phyloP scores from a whole-genome alignment of 1,140 invertebrate genomes.

The Riptortus pedestris region DNA sequence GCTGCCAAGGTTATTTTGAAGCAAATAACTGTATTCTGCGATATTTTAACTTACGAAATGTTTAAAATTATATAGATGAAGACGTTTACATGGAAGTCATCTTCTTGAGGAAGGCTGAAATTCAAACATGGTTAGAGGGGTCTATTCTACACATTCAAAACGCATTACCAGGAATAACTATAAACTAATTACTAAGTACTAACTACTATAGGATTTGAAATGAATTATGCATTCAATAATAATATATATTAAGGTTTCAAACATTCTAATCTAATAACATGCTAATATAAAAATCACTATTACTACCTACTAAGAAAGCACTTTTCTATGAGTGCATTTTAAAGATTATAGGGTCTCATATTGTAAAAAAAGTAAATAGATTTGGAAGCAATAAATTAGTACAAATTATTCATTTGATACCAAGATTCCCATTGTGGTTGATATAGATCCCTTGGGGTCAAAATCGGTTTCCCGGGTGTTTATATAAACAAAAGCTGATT shows the following conservation, averaged over 20 bases:
- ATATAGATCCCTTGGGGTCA: no score
- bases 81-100: conserved; percentile 37
- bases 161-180: background rate
- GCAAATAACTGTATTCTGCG: background rate
- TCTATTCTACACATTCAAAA: conserved; percentile 27
- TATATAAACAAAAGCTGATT: no score
- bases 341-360: no score
- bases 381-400: no score
- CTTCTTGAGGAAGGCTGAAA: conserved; percentile 65
- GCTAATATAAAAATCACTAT: background rate
- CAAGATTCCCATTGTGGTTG: no score
- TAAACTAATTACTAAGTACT: background rate
- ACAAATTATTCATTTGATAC: no score
- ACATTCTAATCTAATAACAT: background rate
- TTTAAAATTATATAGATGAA: conserved; percentile 14
- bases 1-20: conserved; percentile 12
- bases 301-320: background rate
- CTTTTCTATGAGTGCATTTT: no score
- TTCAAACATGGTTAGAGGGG: conserved; percentile 34
- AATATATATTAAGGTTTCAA: background rate
- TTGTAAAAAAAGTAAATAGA: no score
- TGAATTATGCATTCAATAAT: background rate
- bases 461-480: no score
- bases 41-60: conserved; percentile 20
- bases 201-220: background rate